Evolutionary conservation across 2,797 vertebrate species (phyloP).

Genomic region (Lepilemur ruficaudatus): DNA sequence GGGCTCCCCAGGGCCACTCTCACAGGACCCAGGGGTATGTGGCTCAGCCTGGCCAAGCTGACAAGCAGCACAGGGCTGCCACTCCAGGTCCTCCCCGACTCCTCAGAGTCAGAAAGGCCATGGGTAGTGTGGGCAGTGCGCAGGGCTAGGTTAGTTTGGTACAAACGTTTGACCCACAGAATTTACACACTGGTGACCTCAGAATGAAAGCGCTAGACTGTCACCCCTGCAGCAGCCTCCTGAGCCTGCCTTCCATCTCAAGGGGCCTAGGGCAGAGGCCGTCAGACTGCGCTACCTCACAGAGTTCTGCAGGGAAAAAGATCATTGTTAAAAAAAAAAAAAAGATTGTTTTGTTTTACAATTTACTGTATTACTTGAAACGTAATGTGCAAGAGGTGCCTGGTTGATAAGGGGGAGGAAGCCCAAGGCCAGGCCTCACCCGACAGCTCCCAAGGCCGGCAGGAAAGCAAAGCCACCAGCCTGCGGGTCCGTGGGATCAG

Average conservation of each 20-base stretch:
- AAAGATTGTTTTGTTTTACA: not conserved
- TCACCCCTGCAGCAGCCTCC: no score
- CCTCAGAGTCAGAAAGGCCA: no score
- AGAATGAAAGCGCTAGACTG: not conserved
- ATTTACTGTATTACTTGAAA: not conserved
- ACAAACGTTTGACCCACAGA: not conserved
- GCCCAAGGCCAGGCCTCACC: not conserved
- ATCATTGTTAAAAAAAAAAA: not conserved
- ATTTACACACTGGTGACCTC: not conserved
- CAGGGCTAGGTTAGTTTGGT: not conserved
- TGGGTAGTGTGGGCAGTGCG: not conserved
- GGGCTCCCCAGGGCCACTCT: not conserved
- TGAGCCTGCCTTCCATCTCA: not conserved
- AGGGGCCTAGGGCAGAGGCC: not conserved
- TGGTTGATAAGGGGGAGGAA: not conserved
- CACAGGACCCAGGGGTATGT: no score
- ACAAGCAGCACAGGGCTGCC: not conserved
- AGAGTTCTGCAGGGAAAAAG: not conserved
- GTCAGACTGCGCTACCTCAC: not conserved
- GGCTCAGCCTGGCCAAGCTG: not conserved
- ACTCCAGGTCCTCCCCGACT: not conserved
- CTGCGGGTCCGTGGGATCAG: not conserved
- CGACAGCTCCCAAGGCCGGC: not conserved
- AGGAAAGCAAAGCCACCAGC: fast-evolving
- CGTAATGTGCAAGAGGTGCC: not conserved